Evolutionary conservation across 2,797 vertebrate species (phyloP).

Genomic region (Merluccius polli): DNA sequence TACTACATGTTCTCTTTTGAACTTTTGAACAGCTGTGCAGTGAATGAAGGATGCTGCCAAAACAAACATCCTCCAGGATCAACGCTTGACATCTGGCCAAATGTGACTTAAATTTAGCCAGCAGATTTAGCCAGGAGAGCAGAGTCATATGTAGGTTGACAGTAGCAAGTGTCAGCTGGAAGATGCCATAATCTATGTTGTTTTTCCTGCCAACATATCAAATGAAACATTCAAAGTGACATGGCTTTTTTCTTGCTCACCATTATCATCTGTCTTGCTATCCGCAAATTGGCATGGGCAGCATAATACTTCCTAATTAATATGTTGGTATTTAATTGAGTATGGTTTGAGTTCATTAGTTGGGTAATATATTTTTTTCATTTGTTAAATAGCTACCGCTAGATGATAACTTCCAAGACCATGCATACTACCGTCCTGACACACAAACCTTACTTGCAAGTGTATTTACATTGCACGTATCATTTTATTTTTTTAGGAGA

Average conservation of each 20-base stretch:
- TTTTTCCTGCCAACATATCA: neutral
- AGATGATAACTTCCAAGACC: neutral
- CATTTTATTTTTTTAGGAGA: conserved; percentile 77
- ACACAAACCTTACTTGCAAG: conserved; percentile 3
- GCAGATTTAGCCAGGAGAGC: too few relatives aligned
- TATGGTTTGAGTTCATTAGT: too few relatives aligned
- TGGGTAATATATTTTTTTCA: too few relatives aligned
- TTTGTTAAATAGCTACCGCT: neutral
- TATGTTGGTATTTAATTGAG: neutral
- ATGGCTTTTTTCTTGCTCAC: too few relatives aligned
- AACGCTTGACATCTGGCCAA: too few relatives aligned
- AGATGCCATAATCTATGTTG: neutral
- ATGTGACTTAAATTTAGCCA: too few relatives aligned
- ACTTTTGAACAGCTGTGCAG: neutral
- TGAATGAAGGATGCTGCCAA: too few relatives aligned
- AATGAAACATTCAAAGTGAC: too few relatives aligned
- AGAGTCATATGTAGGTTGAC: too few relatives aligned
- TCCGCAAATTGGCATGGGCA: neutral
- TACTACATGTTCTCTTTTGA: neutral
- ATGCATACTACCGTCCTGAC: neutral
- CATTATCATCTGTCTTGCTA: neutral
- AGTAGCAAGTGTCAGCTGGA: neutral
- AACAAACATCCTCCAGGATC: too few relatives aligned
- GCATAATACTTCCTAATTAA: neutral
- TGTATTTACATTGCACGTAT: neutral